Evolutionary conservation across 2,113 vertebrate genomes (phyloP).

Genomic region (Nothoprocta perdicaria): DNA sequence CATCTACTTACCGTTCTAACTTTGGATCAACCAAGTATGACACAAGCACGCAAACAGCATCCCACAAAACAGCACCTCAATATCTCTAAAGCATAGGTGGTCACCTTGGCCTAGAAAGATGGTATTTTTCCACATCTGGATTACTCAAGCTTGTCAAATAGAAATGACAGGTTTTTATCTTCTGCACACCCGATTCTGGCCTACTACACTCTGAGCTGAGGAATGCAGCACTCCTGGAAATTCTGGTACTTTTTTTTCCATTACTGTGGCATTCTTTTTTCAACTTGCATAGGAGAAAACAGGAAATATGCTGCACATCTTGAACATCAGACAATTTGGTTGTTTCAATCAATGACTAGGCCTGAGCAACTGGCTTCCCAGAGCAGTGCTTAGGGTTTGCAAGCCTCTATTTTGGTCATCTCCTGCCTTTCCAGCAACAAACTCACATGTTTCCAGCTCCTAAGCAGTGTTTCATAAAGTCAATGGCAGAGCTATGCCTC

Average conservation of each 20-base stretch:
- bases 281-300: neutral
- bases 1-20: neutral
- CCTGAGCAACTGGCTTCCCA: neutral
- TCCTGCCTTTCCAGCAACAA: neutral
- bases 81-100: neutral
- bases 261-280: neutral
- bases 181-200: no score
- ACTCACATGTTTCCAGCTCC: neutral
- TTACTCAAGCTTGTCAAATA: neutral
- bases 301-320: neutral
- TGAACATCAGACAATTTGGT: neutral
- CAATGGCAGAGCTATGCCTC: neutral
- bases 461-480: no score
- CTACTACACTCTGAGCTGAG: no score
- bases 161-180: neutral
- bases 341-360: neutral
- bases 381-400: neutral
- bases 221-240: neutral
- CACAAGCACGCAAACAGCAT: neutral
- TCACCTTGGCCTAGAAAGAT: neutral
- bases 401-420: neutral
- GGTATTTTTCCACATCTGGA: fast-evolving
- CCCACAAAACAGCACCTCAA: neutral
- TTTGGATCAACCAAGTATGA: neutral
- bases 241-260: no score